Conservation (phyloP, 2,888 invertebrate genomes). For the Lymantria monacha region DNA sequence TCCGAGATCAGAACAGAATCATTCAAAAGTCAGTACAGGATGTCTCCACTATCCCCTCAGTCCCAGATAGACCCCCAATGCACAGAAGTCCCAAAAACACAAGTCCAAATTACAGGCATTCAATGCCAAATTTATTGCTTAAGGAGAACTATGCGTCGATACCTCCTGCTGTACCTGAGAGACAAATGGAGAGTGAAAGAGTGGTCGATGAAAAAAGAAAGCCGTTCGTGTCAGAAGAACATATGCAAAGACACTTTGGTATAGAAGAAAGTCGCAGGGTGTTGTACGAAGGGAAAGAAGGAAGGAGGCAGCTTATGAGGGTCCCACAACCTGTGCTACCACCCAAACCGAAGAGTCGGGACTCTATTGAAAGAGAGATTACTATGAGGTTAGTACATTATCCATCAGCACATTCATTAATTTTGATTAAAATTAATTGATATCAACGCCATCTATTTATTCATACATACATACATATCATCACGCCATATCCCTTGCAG, state of each 20-base stretch:
- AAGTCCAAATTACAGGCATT: conserved; percentile 65
- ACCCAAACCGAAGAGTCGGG: conserved; percentile 67
- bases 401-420: no score
- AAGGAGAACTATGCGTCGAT: conserved; percentile 54
- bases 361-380: conserved; percentile 74
- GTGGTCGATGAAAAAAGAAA: conserved; percentile 64
- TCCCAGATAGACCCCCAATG: conserved; percentile 61
- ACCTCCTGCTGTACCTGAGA: conserved; percentile 44
- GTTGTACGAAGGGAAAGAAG: conserved; percentile 56
- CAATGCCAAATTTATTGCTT: conserved; percentile 74
- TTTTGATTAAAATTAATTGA: not conserved
- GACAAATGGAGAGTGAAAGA: conserved; percentile 37
- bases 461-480: no score
- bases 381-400: conserved; percentile 75
- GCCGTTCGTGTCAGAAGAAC: conserved; percentile 74
- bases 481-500: no score
- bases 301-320: conserved; percentile 34
- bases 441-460: no score
- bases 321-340: conserved; percentile 55
- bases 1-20: conserved; percentile 85
- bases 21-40: conserved; percentile 85
- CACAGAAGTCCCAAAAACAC: conserved; percentile 41
- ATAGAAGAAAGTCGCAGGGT: conserved; percentile 71
- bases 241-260: conserved; percentile 72
- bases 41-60: conserved; percentile 62